Conservation (phyloP, 2,113 vertebrate genomes). For the Sander vitreus region DNA sequence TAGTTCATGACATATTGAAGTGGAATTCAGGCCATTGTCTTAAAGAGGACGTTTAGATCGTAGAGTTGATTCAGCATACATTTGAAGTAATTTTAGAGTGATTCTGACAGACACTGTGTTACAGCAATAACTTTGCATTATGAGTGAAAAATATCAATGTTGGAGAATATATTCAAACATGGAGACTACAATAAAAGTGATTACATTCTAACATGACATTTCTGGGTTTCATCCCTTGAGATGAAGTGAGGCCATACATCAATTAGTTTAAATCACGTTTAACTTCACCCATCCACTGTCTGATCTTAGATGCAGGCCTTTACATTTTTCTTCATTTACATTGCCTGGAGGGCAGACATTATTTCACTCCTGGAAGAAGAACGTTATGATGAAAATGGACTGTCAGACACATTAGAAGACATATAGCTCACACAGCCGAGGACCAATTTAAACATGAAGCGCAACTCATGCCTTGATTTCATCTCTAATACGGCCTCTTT, state of each 20-base stretch:
- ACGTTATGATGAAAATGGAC: constrained; percentile 71
- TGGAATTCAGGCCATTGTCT: constrained; percentile 24
- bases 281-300: constrained; percentile 57
- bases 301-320: constrained; percentile 33
- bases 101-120: constrained; percentile 20
- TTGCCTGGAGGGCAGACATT: constrained; percentile 66
- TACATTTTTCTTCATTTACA: constrained; percentile 75
- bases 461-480: constrained; percentile 25
- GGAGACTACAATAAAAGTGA: constrained; percentile 55
- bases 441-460: constrained; percentile 50
- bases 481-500: constrained; percentile 30
- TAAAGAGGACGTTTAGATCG: constrained; percentile 21
- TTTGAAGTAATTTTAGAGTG: constrained; percentile 25
- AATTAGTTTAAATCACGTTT: constrained; percentile 73
- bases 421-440: constrained; percentile 49
- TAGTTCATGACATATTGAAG: background rate
- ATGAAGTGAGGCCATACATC: constrained; percentile 65
- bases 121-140: constrained; percentile 4
- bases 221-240: constrained; percentile 66
- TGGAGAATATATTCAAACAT: constrained; percentile 43
- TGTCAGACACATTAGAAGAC: constrained; percentile 62
- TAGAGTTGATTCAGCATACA: constrained; percentile 15
- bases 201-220: constrained; percentile 66
- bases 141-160: constrained; percentile 19
- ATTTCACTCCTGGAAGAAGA: constrained; percentile 68